A percentile compares a stretch with the other conserved stretches of the same genome.
phyloP scores from a whole-genome alignment of 2,797 vertebrate genomes.

The Muscicapa striata region DNA sequence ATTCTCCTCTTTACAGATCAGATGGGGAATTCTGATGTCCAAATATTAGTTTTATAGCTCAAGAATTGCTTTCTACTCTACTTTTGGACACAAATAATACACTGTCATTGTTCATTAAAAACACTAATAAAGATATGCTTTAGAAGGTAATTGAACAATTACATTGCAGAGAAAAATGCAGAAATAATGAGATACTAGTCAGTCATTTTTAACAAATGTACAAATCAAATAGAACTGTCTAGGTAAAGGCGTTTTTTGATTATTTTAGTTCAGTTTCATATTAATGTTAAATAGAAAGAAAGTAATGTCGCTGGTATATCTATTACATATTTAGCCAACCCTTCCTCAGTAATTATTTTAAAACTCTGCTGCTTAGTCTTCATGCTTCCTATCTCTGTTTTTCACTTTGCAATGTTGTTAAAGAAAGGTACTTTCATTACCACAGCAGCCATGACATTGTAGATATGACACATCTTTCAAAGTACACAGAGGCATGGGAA shows the following conservation, averaged over 20 bases:
- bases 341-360: not conserved
- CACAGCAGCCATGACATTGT: not conserved
- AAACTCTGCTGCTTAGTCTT: not conserved
- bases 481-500: constrained; percentile 2
- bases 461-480: not conserved
- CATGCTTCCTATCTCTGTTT: not conserved
- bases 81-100: not conserved
- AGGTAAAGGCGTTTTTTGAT: not conserved
- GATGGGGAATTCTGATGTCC: not conserved
- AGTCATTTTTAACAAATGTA: not conserved
- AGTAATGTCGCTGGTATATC: not conserved
- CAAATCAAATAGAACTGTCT: not conserved
- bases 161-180: not conserved
- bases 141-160: not conserved
- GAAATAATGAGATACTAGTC: not conserved
- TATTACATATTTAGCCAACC: not conserved
- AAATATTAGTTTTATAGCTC: not conserved
- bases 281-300: not conserved
- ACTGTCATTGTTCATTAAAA: not conserved
- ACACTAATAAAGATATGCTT: not conserved
- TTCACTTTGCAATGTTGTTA: not conserved
- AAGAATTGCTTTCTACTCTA: not conserved
- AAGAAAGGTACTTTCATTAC: not conserved
- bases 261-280: not conserved
- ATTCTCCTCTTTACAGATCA: not conserved